phyloP scores from a whole-genome alignment of 2,888 invertebrate species.

The Stratiomys singularior region DNA sequence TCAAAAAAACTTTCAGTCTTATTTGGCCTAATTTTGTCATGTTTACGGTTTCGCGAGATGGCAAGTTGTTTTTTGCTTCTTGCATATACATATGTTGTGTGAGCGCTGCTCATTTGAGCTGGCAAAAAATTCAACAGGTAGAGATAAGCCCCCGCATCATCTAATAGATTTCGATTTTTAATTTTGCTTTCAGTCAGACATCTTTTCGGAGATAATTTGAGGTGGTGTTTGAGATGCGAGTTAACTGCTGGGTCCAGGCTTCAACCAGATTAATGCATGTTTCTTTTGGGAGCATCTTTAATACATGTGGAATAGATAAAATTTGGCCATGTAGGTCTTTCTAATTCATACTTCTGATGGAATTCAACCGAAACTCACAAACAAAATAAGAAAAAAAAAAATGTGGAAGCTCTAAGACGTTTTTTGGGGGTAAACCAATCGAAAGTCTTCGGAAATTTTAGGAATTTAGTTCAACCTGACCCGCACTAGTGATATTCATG shows the following conservation, averaged over 20 bases:
- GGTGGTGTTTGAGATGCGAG: not conserved
- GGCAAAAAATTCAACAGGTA: slow-evolving; percentile 25
- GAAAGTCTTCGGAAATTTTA: too few species aligned
- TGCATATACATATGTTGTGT: not conserved
- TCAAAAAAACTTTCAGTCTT: slow-evolving; percentile 41
- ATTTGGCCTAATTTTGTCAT: slow-evolving; percentile 42
- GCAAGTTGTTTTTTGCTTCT: slow-evolving; percentile 12
- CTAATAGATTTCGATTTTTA: slow-evolving; percentile 37
- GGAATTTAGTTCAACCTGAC: too few species aligned
- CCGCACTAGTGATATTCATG: too few species aligned
- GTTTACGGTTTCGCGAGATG: slow-evolving; percentile 43
- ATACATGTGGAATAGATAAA: not conserved
- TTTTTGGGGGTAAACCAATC: too few species aligned
- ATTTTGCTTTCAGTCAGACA: slow-evolving; percentile 40
- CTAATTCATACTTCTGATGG: too few species aligned
- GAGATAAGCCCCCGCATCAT: slow-evolving; percentile 40
- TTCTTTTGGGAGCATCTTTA: not conserved
- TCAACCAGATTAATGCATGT: not conserved
- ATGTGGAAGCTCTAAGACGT: too few species aligned
- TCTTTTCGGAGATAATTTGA: not conserved
- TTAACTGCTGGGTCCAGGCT: slow-evolving; percentile 1
- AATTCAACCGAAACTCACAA: too few species aligned
- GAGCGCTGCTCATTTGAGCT: slow-evolving; percentile 1
- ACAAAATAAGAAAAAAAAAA: too few species aligned
- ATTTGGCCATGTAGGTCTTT: too few species aligned